These are phyloP conservation scores for Neotoma lepida DNA, from an alignment of 2,113 vertebrate genomes.

Conservation along the genomic window DNA sequence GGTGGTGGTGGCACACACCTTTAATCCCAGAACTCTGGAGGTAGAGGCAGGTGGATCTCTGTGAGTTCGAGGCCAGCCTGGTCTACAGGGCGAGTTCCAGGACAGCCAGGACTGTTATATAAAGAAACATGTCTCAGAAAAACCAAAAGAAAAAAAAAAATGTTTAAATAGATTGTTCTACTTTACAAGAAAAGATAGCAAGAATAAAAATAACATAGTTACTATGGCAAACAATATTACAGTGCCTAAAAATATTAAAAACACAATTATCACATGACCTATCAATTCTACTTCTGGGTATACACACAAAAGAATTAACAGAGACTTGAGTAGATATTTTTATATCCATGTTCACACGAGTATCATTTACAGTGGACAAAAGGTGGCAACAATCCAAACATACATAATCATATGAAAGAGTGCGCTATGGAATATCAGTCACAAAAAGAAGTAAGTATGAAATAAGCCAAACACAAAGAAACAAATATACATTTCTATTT, in stretches of 20 bases:
- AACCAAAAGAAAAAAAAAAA: too few species aligned
- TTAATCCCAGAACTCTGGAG: neutral
- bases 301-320: neutral
- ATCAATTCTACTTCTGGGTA: neutral
- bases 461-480: too few species aligned
- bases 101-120: neutral
- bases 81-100: neutral
- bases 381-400: neutral
- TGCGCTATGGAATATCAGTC: neutral
- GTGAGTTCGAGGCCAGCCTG: neutral
- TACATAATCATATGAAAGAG: neutral
- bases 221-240: neutral
- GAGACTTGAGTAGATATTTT: neutral
- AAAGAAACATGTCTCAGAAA: too few species aligned
- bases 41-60: neutral
- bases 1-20: neutral
- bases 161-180: neutral
- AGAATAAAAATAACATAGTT: neutral
- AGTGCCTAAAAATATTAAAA: neutral
- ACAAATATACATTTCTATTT: neutral
- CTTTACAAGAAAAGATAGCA: neutral
- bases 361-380: neutral
- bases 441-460: too few species aligned
- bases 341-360: neutral
- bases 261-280: neutral